Conservation (phyloP, 2,797 vertebrate species). For the Denticeps clupeoides region DNA sequence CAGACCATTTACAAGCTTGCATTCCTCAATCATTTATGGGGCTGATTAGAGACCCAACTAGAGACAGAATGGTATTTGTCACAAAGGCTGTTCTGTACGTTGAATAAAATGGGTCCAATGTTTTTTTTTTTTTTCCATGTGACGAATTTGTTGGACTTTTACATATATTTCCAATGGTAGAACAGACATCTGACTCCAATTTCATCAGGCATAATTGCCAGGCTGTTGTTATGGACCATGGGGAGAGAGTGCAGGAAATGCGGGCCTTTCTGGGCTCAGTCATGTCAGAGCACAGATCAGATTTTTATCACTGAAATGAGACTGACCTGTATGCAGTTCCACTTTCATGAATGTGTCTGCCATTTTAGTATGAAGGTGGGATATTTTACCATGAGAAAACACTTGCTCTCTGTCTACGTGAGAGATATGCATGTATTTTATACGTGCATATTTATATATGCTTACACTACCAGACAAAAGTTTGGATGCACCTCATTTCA, state of each 20-base stretch:
- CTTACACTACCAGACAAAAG: too few relatives aligned
- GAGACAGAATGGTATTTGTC: neutral
- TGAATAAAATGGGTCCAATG: neutral
- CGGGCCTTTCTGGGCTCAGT: too few relatives aligned
- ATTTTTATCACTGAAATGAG: conserved; percentile 6
- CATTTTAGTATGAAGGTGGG: neutral
- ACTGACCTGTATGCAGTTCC: neutral
- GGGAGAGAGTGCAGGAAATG: neutral
- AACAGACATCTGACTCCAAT: neutral
- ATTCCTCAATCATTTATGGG: too few relatives aligned
- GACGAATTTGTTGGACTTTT: too few relatives aligned
- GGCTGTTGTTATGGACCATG: neutral
- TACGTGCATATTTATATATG: too few relatives aligned
- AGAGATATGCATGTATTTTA: too few relatives aligned
- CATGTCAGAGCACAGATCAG: neutral
- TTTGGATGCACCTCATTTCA: too few relatives aligned
- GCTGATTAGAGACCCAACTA: too few relatives aligned
- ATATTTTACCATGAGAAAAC: neutral
- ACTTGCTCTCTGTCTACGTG: too few relatives aligned
- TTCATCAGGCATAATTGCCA: neutral
- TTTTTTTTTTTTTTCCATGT: too few relatives aligned
- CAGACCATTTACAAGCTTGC: too few relatives aligned
- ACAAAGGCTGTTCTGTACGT: neutral
- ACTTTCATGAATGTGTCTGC: neutral
- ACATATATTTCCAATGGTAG: too few relatives aligned